Percentiles rank a stretch among this genome's conserved stretches.
phyloP scores from a whole-genome alignment of 1,140 invertebrate genomes.

The Eurosta solidaginis region DNA sequence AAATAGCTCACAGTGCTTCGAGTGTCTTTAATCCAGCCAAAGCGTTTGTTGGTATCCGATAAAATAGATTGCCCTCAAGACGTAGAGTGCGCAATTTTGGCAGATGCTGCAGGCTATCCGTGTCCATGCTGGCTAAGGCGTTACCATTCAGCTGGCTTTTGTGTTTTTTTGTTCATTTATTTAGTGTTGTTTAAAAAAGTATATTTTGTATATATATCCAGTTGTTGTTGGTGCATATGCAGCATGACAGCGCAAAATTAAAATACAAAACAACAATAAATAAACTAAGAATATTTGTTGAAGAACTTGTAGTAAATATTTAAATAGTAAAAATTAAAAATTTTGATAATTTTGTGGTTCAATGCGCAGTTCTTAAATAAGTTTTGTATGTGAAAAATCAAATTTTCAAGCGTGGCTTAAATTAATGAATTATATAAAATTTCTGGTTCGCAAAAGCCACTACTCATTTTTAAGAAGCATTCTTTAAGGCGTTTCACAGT shows the following conservation, averaged over 20 bases:
- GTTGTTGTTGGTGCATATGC: neutral
- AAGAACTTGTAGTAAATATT: neutral
- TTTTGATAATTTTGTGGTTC: too few species aligned
- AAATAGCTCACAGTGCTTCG: conserved; percentile 71
- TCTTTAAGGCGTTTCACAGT: too few species aligned
- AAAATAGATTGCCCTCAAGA: conserved; percentile 70
- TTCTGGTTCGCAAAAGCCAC: too few species aligned
- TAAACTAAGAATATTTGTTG: neutral
- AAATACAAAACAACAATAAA: neutral
- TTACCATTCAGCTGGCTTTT: conserved; percentile 73
- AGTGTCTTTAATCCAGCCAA: conserved; percentile 65
- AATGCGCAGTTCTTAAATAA: too few species aligned
- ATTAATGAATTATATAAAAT: too few species aligned
- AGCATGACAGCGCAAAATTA: conserved; percentile 6
- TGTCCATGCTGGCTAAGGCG: conserved; percentile 65
- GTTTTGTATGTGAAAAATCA: too few species aligned
- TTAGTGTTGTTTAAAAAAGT: neutral
- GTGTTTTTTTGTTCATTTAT: conserved; percentile 13
- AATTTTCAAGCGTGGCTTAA: too few species aligned
- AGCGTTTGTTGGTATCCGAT: conserved; percentile 66
- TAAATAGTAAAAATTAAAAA: too few species aligned
- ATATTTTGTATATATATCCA: neutral
- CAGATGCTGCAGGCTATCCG: conserved; percentile 64
- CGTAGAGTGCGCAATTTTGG: conserved; percentile 67
- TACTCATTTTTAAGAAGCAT: too few species aligned